phyloP scores from a whole-genome alignment of 2,113 vertebrate species.

The Sminthopsis crassicaudata region DNA sequence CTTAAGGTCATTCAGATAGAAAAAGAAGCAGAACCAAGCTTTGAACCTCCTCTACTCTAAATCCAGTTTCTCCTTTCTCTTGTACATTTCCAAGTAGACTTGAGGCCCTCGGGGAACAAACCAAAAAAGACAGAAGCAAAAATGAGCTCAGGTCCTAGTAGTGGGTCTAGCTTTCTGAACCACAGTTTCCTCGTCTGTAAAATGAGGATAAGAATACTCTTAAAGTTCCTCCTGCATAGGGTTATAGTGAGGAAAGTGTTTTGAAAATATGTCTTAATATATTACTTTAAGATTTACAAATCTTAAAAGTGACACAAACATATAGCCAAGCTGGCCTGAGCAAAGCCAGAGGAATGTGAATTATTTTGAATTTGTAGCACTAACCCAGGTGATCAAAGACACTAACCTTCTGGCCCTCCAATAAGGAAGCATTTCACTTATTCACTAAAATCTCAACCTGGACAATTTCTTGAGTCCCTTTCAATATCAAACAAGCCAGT shows the following conservation, averaged over 20 bases:
- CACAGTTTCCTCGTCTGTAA: neutral
- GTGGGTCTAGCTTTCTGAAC: neutral
- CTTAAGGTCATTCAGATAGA: neutral
- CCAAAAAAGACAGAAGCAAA: neutral
- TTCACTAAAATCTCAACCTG: neutral
- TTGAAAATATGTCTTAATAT: neutral
- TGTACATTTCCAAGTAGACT: neutral
- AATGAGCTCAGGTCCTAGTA: neutral
- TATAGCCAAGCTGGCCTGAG: neutral
- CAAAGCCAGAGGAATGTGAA: neutral
- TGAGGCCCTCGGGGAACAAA: neutral
- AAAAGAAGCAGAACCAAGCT: neutral
- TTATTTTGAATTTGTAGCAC: neutral
- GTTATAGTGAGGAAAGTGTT: neutral
- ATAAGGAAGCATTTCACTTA: neutral
- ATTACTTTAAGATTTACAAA: neutral
- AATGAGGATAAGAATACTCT: neutral
- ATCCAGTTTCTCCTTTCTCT: neutral
- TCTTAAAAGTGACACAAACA: neutral
- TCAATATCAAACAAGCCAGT: neutral
- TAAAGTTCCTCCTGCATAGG: neutral
- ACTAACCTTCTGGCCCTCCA: neutral
- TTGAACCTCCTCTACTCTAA: neutral
- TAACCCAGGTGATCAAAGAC: neutral
- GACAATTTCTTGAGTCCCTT: neutral